Percentiles rank a stretch among this genome's conserved stretches.
Evolutionary conservation across 2,113 vertebrate species (phyloP).

Genomic region (Myrmecobius fasciatus): DNA sequence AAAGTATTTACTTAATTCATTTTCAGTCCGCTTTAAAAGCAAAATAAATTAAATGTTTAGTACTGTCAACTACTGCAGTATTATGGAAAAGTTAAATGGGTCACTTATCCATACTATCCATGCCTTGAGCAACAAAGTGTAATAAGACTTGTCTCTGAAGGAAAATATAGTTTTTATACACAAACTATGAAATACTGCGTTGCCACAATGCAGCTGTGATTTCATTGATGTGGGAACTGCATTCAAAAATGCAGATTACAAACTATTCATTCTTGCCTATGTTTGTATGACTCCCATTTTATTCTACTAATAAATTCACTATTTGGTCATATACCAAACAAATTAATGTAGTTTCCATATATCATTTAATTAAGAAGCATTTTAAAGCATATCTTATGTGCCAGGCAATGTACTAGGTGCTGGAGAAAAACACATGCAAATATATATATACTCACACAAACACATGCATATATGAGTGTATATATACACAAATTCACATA

Average conservation of each 20-base stretch:
- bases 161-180: not conserved
- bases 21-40: constrained; percentile 49
- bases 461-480: too few relatives aligned
- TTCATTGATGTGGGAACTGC: not conserved
- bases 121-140: not conserved
- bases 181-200: too few relatives aligned
- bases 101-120: not conserved
- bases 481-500: too few relatives aligned
- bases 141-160: not conserved
- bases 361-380: not conserved
- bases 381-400: not conserved
- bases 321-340: not conserved
- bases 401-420: too few relatives aligned
- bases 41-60: constrained; percentile 30
- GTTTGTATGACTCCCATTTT: not conserved
- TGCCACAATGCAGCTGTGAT: not conserved
- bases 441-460: too few relatives aligned
- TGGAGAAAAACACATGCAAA: too few relatives aligned
- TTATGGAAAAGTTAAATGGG: constrained; percentile 44
- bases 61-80: constrained; percentile 38
- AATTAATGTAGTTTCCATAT: not conserved
- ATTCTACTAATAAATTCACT: not conserved
- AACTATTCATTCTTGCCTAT: not conserved
- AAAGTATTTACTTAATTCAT: constrained; percentile 70
- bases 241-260: not conserved